A percentile compares a stretch with the other conserved stretches of the same genome.
These are phyloP conservation scores for Acropternis orthonyx DNA, from an alignment of 2,797 vertebrate genomes.

Conservation along the genomic window DNA sequence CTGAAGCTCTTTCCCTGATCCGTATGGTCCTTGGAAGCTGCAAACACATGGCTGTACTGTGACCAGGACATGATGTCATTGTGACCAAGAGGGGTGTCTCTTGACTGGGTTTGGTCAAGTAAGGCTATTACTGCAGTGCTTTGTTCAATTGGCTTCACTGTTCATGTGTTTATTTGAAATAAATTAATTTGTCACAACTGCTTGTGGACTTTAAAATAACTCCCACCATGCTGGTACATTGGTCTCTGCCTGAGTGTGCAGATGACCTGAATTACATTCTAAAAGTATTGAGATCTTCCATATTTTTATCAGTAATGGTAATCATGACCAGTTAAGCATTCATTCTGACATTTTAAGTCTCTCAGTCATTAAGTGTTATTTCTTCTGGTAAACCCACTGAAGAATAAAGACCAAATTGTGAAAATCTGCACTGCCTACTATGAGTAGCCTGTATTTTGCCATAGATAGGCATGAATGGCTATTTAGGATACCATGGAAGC, in stretches of 20 bases:
- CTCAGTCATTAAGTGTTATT: background rate
- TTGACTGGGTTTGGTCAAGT: background rate
- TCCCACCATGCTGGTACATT: background rate
- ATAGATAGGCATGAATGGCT: background rate
- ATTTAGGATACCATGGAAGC: background rate
- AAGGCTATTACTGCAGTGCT: background rate
- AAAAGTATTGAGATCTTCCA: background rate
- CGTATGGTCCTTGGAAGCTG: background rate
- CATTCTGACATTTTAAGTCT: background rate
- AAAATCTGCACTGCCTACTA: background rate
- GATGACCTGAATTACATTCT: background rate
- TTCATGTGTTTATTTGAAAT: background rate
- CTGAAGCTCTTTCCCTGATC: background rate
- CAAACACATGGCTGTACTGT: background rate
- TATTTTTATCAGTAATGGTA: background rate
- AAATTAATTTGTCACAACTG: background rate
- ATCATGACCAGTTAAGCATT: background rate
- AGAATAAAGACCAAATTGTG: background rate
- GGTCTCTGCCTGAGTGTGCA: background rate
- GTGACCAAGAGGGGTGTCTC: background rate
- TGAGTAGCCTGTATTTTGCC: background rate
- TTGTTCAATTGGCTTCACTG: background rate
- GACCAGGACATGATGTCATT: background rate
- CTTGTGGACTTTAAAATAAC: background rate
- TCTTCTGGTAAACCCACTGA: conserved; percentile 3